Percentiles rank a stretch among this genome's conserved stretches.
phyloP scores from a whole-genome alignment of 1,140 invertebrate genomes.

The Drosophila azteca region DNA sequence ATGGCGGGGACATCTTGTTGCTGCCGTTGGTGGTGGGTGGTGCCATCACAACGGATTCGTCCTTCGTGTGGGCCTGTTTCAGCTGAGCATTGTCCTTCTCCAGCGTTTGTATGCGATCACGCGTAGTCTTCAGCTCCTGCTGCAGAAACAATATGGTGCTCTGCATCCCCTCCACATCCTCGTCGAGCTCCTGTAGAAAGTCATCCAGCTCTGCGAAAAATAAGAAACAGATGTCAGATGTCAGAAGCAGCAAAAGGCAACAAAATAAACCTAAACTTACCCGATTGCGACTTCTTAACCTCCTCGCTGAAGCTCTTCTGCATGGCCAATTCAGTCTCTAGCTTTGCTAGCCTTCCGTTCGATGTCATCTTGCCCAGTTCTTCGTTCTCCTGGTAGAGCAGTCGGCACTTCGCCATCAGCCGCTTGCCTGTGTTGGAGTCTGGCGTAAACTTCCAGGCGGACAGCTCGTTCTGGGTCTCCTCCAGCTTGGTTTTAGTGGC shows the following conservation, averaged over 20 bases:
- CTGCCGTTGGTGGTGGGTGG: constrained; percentile 38
- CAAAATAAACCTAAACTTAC: constrained; percentile 84
- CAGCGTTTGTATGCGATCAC: constrained; percentile 85
- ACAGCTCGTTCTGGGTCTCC: constrained; percentile 98
- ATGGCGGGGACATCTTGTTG: constrained; percentile 18
- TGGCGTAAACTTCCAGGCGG: constrained; percentile 99
- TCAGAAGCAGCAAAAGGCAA: background rate
- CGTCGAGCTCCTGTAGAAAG: constrained; percentile 97
- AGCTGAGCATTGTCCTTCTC: constrained; percentile 76
- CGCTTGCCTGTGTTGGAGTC: constrained; percentile 99
- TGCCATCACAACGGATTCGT: constrained; percentile 12
- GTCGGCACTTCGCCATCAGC: constrained; percentile 97
- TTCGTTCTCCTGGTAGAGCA: constrained; percentile 99
- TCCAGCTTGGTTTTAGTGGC: constrained; percentile 95
- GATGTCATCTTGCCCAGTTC: constrained; percentile 98
- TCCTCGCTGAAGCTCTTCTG: constrained; percentile 98
- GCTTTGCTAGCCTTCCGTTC: constrained; percentile 96
- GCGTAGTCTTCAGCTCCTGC: constrained; percentile 92
- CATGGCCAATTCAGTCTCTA: constrained; percentile 97
- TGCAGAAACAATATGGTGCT: constrained; percentile 97
- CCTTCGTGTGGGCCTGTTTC: constrained; percentile 36
- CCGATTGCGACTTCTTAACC: constrained; percentile 98
- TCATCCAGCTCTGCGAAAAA: constrained; percentile 93
- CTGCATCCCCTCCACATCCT: constrained; percentile 99
- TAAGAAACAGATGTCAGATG: background rate